These are phyloP conservation scores for Apamea epomidion DNA, from an alignment of 2,888 invertebrate genomes.

Conservation along the genomic window DNA sequence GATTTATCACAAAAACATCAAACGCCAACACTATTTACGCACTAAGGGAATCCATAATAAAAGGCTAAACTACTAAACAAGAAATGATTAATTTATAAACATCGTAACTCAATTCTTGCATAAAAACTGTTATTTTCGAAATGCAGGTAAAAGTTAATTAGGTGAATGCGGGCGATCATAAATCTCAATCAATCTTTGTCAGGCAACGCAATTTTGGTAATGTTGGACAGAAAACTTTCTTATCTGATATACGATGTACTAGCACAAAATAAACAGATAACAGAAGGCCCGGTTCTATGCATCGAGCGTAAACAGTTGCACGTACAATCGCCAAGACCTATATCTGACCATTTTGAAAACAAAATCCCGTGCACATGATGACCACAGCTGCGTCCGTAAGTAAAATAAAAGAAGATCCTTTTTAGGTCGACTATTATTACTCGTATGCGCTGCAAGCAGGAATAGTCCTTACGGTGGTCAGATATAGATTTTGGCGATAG, in stretches of 20 bases:
- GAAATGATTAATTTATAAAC: conserved; percentile 35
- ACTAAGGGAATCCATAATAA: conserved; percentile 14
- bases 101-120: conserved; percentile 30
- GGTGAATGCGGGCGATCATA: conserved; percentile 70
- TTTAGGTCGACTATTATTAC: no score
- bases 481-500: no score
- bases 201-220: conserved; percentile 71
- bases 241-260: conserved; percentile 58
- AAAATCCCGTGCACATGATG: no score
- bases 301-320: no score
- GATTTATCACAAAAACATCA: conserved; percentile 36
- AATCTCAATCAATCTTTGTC: conserved; percentile 82
- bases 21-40: conserved; percentile 33
- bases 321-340: no score
- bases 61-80: conserved; percentile 18
- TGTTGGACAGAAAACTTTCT: conserved; percentile 69
- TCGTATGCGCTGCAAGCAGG: no score
- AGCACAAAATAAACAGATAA: neutral
- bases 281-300: conserved; percentile 13
- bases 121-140: conserved; percentile 54
- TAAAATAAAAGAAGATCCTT: no score
- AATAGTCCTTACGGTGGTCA: no score
- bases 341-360: no score
- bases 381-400: no score
- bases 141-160: conserved; percentile 73